phyloP scores from a whole-genome alignment of 1,140 invertebrate genomes.

The Pollicipes pollicipes region DNA sequence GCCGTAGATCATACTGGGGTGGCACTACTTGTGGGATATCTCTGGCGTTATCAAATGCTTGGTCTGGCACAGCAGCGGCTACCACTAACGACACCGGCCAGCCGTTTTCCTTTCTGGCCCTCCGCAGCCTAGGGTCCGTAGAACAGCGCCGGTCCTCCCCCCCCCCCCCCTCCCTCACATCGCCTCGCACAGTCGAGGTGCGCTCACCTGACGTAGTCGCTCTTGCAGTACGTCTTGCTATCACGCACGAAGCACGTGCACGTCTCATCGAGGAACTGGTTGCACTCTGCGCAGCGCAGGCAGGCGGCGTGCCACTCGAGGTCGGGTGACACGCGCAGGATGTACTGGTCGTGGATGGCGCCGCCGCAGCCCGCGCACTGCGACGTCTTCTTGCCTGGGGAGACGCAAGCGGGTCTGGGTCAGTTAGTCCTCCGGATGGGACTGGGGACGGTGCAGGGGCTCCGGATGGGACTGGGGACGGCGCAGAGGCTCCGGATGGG shows the following conservation, averaged over 20 bases:
- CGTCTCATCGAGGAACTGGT: slow-evolving; percentile 87
- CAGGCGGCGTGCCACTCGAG: slow-evolving; percentile 97
- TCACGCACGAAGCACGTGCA: slow-evolving; percentile 96
- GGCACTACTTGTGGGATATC: no score
- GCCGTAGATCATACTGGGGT: no score
- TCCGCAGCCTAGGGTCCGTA: no score
- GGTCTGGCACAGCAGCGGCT: no score
- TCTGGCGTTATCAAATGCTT: no score
- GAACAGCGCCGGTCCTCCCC: no score
- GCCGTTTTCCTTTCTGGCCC: no score
- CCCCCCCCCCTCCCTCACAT: no score
- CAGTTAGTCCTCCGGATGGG: slow-evolving; percentile 14
- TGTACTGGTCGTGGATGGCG: slow-evolving; percentile 95
- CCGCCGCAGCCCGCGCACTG: slow-evolving; percentile 82
- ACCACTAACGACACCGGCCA: no score
- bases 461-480: no score
- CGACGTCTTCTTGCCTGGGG: slow-evolving; percentile 16
- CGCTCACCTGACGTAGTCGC: slow-evolving; percentile 88
- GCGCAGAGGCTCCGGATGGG: no score
- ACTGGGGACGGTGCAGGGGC: slow-evolving; percentile 8
- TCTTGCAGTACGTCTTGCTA: slow-evolving; percentile 95
- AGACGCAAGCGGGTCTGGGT: slow-evolving; percentile 15
- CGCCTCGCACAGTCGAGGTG: no score
- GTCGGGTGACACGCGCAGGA: slow-evolving; percentile 87
- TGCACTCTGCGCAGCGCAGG: slow-evolving; percentile 87